These are phyloP conservation scores for Arrhopalites spinosus DNA, from an alignment of 2,888 invertebrate genomes.

Conservation along the genomic window DNA sequence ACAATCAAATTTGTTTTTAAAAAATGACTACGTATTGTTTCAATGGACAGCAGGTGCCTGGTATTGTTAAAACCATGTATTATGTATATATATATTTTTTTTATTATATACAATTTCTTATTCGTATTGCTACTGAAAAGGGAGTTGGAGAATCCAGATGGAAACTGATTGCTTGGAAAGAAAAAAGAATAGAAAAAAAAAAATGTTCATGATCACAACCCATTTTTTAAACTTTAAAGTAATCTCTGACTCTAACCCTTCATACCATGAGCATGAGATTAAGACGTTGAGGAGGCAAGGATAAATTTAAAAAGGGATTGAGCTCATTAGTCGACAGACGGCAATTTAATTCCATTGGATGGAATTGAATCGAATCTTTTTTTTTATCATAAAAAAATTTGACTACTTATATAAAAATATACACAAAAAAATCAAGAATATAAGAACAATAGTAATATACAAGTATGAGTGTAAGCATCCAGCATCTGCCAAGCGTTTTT, in stretches of 20 bases:
- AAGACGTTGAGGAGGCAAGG: constrained; percentile 14
- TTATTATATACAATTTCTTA: no score
- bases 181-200: not conserved
- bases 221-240: not conserved
- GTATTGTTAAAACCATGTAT: no score
- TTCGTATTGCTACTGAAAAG: no score
- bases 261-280: constrained; percentile 16
- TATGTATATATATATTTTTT: no score
- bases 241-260: constrained; percentile 3
- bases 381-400: no score
- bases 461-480: constrained; percentile 9
- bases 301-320: constrained; percentile 25
- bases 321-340: constrained; percentile 37
- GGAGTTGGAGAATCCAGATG: no score
- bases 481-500: constrained; percentile 23
- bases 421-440: not conserved
- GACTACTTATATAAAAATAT: no score
- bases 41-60: no score
- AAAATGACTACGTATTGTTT: no score
- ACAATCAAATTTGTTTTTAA: no score
- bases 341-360: constrained; percentile 39
- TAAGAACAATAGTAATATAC: not conserved
- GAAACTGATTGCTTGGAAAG: no score
- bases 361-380: no score
- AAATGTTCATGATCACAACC: not conserved